These are phyloP conservation scores for Allygus modestus DNA, from an alignment of 2,888 invertebrate genomes.

Conservation along the genomic window DNA sequence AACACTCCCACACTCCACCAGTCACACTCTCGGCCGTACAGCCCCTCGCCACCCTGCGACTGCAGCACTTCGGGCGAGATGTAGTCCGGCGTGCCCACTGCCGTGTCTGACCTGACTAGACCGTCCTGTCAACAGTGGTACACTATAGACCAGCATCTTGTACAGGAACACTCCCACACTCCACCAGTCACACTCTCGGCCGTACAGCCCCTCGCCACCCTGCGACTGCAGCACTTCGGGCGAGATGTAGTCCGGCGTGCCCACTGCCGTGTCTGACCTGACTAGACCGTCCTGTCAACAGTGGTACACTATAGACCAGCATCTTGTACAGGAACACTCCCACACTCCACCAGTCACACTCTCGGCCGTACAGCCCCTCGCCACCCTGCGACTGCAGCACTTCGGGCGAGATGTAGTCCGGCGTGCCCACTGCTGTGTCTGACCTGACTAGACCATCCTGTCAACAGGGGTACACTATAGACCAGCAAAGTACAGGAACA, in stretches of 20 bases:
- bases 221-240: conserved; percentile 99
- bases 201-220: conserved; percentile 67
- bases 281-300: conserved; percentile 89
- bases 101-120: conserved; percentile 96
- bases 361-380: too few relatives aligned
- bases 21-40: too few relatives aligned
- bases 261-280: conserved; percentile 97
- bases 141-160: too few relatives aligned
- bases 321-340: too few relatives aligned
- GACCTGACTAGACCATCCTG: conserved; percentile 96
- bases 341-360: too few relatives aligned
- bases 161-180: too few relatives aligned
- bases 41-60: conserved; percentile 81
- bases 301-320: too few relatives aligned
- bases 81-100: conserved; percentile 99
- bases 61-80: conserved; percentile 99
- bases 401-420: conserved; percentile 99
- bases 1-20: too few relatives aligned
- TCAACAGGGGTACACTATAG: background rate
- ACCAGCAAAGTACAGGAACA: too few relatives aligned
- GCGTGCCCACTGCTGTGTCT: conserved; percentile 99
- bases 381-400: conserved; percentile 92
- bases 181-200: too few relatives aligned
- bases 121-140: conserved; percentile 82
- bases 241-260: conserved; percentile 99